phyloP scores from a whole-genome alignment of 2,888 invertebrate species.

The Euphydryas editha region DNA sequence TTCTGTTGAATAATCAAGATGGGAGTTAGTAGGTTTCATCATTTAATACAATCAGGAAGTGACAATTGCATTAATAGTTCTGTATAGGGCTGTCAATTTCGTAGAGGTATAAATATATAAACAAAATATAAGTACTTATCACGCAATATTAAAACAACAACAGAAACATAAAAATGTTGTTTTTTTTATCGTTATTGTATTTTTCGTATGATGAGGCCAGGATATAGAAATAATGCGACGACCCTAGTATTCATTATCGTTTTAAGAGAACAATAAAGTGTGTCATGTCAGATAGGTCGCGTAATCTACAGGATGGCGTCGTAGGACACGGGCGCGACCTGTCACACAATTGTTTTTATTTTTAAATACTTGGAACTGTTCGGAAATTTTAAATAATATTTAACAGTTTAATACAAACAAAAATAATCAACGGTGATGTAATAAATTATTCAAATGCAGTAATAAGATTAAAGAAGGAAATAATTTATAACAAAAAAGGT shows the following conservation, averaged over 20 bases:
- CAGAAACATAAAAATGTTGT: not conserved
- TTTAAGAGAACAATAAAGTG: constrained; percentile 74
- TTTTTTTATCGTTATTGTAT: not conserved
- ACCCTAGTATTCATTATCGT: constrained; percentile 70
- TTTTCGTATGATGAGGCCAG: constrained; percentile 39
- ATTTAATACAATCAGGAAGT: constrained; percentile 70
- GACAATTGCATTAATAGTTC: constrained; percentile 71
- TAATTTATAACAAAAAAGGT: not conserved
- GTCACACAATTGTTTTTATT: not conserved
- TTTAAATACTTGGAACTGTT: not conserved
- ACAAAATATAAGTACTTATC: not conserved
- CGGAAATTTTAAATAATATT: constrained; percentile 22
- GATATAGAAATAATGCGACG: constrained; percentile 55
- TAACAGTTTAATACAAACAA: not conserved
- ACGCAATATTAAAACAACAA: not conserved
- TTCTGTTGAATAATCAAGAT: constrained; percentile 45
- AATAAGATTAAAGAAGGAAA: constrained; percentile 16
- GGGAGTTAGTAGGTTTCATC: constrained; percentile 38
- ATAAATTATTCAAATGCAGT: not conserved
- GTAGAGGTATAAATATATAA: not conserved
- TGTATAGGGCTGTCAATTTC: constrained; percentile 52
- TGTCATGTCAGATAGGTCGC: constrained; percentile 68
- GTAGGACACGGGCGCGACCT: constrained; percentile 53
- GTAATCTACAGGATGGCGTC: constrained; percentile 63
- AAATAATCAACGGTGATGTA: not conserved